A percentile compares a stretch with the other conserved stretches of the same genome.
Evolutionary conservation across 2,888 invertebrate genomes (phyloP).

Genomic region (Drosophila setosimentum): DNA sequence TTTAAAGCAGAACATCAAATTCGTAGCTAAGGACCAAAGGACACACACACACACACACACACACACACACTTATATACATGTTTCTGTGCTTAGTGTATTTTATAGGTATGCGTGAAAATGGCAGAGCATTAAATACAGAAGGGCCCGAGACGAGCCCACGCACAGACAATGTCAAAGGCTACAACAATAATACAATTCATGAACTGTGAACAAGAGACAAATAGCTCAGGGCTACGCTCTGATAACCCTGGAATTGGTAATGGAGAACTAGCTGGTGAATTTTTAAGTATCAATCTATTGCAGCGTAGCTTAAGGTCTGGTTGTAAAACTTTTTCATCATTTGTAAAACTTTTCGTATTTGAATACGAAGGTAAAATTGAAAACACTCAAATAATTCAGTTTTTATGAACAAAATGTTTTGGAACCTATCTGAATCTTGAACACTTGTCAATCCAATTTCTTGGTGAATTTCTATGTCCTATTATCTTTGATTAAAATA

Average conservation of each 20-base stretch:
- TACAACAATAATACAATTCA: conserved; percentile 62
- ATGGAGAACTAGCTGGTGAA: background rate
- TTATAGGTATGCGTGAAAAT: conserved; percentile 55
- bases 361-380: background rate
- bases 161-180: conserved; percentile 40
- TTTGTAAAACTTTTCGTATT: background rate
- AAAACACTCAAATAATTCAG: background rate
- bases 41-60: conserved; percentile 23
- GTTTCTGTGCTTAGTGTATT: conserved; percentile 32
- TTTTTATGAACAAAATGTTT: background rate
- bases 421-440: background rate
- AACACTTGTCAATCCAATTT: background rate
- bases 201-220: conserved; percentile 34
- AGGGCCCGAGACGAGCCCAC: conserved; percentile 17
- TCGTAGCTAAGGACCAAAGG: conserved; percentile 18
- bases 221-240: conserved; percentile 38
- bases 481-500: background rate
- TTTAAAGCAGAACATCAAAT: conserved; percentile 54
- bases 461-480: background rate
- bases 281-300: background rate
- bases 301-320: background rate
- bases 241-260: background rate
- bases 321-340: background rate
- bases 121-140: conserved; percentile 57
- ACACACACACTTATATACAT: conserved; percentile 6